Evolutionary conservation across 2,797 vertebrate species (phyloP).

Genomic region (Perodicticus potto): DNA sequence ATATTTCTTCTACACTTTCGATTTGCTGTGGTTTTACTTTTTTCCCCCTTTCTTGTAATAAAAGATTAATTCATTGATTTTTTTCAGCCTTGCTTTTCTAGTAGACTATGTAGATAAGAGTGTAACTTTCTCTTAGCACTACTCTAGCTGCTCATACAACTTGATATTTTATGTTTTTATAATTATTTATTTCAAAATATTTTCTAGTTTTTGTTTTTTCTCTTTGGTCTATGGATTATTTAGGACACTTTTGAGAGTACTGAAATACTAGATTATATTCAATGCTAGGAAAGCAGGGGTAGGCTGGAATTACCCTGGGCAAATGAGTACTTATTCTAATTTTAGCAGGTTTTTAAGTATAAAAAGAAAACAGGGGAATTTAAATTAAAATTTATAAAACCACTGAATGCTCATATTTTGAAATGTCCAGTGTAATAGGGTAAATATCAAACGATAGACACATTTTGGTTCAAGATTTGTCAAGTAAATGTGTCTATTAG

Average conservation of each 20-base stretch:
- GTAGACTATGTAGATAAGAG: background rate
- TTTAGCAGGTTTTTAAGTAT: conserved; percentile 6
- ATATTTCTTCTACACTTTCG: background rate
- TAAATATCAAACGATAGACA: background rate
- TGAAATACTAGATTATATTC: background rate
- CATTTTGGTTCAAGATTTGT: conserved; percentile 15
- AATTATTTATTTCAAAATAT: conserved; percentile 5
- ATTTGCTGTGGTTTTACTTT: background rate
- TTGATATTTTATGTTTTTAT: background rate
- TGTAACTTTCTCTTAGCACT: conserved; percentile 17
- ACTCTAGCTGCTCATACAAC: background rate
- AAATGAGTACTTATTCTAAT: background rate
- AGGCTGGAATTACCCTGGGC: background rate
- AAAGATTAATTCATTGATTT: conserved; percentile 39
- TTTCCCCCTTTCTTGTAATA: background rate
- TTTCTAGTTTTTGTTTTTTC: conserved; percentile 24
- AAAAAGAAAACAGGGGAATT: background rate
- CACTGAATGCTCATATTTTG: background rate
- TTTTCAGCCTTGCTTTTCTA: background rate
- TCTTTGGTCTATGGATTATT: background rate
- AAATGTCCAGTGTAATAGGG: background rate
- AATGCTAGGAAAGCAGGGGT: background rate
- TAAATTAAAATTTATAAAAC: background rate
- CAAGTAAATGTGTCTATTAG: background rate
- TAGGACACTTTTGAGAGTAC: background rate